Percentiles rank a stretch among this genome's conserved stretches.
These are phyloP conservation scores for Odobenus rosmarus DNA, from an alignment of 2,113 vertebrate species.

Conservation along the genomic window DNA sequence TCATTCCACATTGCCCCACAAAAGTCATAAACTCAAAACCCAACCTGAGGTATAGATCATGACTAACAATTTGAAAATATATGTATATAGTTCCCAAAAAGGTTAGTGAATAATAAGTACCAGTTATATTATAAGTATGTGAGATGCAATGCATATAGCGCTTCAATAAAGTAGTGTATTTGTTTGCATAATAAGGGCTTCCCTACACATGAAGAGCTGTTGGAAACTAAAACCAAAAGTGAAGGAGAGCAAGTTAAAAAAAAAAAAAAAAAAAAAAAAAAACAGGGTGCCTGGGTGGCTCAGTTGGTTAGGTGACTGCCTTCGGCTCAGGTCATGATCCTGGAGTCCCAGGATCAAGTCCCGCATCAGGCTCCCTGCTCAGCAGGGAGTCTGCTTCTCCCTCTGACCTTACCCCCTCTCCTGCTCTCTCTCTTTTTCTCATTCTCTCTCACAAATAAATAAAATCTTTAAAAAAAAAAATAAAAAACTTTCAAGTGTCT, in stretches of 20 bases:
- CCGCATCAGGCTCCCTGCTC: too few species aligned
- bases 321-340: too few species aligned
- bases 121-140: neutral
- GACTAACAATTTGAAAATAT: neutral
- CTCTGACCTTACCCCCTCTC: too few species aligned
- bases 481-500: neutral
- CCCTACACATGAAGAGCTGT: neutral
- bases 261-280: neutral
- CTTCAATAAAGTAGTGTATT: neutral
- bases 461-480: too few species aligned
- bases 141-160: neutral
- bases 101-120: neutral
- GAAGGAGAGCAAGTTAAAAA: neutral
- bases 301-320: too few species aligned
- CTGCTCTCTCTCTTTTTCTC: too few species aligned
- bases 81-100: neutral
- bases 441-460: too few species aligned
- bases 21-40: slow-evolving; percentile 27
- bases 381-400: too few species aligned
- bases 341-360: too few species aligned
- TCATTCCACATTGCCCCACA: neutral
- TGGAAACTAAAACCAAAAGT: slow-evolving; percentile 26
- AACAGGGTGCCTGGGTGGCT: too few species aligned
- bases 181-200: slow-evolving; percentile 38
- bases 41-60: neutral